Conservation (phyloP, 2,113 vertebrate species). For the Sebastes schlegelii region DNA sequence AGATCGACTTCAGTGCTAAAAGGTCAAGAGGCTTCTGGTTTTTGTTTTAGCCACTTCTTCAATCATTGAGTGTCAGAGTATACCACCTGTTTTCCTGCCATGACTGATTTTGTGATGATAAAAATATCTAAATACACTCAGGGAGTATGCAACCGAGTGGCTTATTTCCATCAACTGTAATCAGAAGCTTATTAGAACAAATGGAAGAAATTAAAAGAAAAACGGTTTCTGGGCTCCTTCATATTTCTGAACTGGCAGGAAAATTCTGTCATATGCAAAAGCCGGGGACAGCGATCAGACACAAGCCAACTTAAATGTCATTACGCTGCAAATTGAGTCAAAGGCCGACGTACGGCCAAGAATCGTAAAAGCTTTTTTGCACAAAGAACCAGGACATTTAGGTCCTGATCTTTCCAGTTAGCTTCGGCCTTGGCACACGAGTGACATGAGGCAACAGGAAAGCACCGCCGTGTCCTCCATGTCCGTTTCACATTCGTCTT, state of each 20-base stretch:
- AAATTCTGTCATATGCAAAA: slow-evolving; percentile 48
- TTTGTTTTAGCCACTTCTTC: slow-evolving; percentile 59
- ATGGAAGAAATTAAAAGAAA: slow-evolving; percentile 25
- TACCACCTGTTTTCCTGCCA: slow-evolving; percentile 51
- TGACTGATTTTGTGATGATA: slow-evolving; percentile 49
- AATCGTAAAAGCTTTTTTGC: slow-evolving; percentile 55
- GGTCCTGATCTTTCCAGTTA: slow-evolving; percentile 43
- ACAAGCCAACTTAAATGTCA: slow-evolving; percentile 60
- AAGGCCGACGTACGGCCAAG: slow-evolving; percentile 40
- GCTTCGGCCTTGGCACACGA: slow-evolving; percentile 10
- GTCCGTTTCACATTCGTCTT: slow-evolving; percentile 21
- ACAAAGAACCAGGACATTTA: slow-evolving; percentile 31
- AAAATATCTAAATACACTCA: background rate
- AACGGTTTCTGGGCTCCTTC: slow-evolving; percentile 36
- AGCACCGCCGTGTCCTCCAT: background rate
- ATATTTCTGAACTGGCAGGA: slow-evolving; percentile 47
- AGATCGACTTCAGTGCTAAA: slow-evolving; percentile 23
- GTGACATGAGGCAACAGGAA: slow-evolving; percentile 7
- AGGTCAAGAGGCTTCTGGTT: slow-evolving; percentile 62
- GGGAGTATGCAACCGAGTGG: slow-evolving; percentile 1
- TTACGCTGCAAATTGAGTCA: slow-evolving; percentile 65
- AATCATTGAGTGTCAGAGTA: slow-evolving; percentile 33
- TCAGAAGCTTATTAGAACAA: slow-evolving; percentile 60
- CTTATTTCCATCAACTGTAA: slow-evolving; percentile 44
- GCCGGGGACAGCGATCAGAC: slow-evolving; percentile 33